phyloP scores from a whole-genome alignment of 2,797 vertebrate genomes.

The Darevskia mixta region DNA sequence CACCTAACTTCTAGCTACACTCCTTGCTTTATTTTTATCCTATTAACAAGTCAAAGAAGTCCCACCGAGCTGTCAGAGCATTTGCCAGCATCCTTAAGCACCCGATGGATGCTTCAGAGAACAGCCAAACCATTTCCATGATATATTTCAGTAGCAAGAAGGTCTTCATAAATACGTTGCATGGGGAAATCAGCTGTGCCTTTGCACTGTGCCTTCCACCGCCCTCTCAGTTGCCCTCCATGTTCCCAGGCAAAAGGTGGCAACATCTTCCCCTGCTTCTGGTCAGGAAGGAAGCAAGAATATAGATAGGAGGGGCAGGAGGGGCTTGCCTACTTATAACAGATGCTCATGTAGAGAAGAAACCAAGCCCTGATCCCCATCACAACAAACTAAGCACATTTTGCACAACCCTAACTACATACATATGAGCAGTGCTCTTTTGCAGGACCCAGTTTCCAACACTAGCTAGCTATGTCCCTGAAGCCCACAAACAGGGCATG shows the following conservation, averaged over 20 bases:
- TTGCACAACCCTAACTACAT: neutral
- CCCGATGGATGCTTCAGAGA: neutral
- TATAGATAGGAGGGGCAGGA: neutral
- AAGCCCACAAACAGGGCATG: too few species aligned
- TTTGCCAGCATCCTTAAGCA: neutral
- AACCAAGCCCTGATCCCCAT: neutral
- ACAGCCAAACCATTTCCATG: neutral
- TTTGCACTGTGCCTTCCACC: neutral
- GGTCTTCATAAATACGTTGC: neutral
- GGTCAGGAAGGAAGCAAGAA: neutral
- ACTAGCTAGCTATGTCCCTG: too few species aligned
- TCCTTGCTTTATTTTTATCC: slow-evolving; percentile 7
- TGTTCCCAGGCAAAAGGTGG: neutral
- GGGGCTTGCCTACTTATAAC: neutral
- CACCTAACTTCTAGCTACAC: neutral
- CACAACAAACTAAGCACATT: neutral
- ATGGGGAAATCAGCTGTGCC: neutral
- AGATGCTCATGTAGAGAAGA: neutral
- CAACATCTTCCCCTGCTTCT: neutral
- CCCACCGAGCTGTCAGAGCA: neutral
- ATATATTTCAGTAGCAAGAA: neutral
- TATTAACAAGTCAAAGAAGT: slow-evolving; percentile 4
- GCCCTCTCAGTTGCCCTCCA: neutral
- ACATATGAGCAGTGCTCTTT: neutral
- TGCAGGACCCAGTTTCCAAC: too few species aligned